Evolutionary conservation across 2,113 vertebrate genomes (phyloP).

Genomic region (Gasterosteus aculeatus): DNA sequence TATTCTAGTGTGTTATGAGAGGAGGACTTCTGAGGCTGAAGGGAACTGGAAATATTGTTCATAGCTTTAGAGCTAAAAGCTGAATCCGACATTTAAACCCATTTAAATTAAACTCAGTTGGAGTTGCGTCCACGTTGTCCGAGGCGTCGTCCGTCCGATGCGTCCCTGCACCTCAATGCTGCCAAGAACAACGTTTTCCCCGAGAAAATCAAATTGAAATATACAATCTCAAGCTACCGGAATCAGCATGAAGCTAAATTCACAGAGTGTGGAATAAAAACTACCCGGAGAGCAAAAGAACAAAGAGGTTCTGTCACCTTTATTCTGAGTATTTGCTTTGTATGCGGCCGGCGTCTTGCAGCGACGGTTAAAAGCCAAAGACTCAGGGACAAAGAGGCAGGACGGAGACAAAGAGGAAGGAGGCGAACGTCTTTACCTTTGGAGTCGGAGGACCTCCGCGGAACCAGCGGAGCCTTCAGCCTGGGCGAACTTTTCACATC

Average conservation of each 20-base stretch:
- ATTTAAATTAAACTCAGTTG: background rate
- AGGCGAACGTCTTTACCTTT: slow-evolving; percentile 55
- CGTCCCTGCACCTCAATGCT: background rate
- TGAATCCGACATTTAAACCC: background rate
- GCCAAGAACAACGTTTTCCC: background rate
- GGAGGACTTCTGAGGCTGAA: background rate
- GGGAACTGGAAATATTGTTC: background rate
- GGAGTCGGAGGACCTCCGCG: slow-evolving; percentile 44
- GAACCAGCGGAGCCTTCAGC: slow-evolving; percentile 48
- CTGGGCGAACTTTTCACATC: slow-evolving; percentile 38
- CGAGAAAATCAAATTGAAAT: background rate
- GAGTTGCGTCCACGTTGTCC: background rate
- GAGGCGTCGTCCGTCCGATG: background rate
- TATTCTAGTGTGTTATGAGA: background rate
- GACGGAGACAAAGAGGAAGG: slow-evolving; percentile 8
- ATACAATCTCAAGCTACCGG: background rate
- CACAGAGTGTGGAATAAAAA: background rate
- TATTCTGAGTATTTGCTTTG: slow-evolving; percentile 41
- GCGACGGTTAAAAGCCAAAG: slow-evolving; percentile 26
- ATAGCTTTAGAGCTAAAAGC: background rate
- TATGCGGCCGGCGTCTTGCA: slow-evolving; percentile 43
- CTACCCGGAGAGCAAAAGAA: background rate
- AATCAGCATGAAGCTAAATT: background rate
- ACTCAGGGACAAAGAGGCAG: background rate
- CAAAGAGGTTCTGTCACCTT: background rate